A percentile compares a stretch with the other conserved stretches of the same genome.
phyloP scores from a whole-genome alignment of 2,797 vertebrate species.

The Falco novaeseelandiae region DNA sequence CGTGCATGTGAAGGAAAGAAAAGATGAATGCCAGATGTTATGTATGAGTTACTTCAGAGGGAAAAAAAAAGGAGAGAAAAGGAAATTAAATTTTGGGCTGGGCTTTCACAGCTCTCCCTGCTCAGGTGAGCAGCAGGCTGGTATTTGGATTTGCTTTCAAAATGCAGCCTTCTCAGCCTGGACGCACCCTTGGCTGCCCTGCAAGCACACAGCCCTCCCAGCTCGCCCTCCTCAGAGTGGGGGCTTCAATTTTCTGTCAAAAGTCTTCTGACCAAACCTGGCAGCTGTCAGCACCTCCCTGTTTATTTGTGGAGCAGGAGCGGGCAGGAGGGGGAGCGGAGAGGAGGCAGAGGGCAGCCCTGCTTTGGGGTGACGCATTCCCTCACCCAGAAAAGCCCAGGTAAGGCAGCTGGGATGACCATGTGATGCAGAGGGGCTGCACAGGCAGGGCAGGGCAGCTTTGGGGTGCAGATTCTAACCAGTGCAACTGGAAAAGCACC shows the following conservation, averaged over 20 bases:
- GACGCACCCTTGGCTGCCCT: neutral
- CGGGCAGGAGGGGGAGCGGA: neutral
- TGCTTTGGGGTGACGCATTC: neutral
- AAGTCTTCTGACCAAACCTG: neutral
- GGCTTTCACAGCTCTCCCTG: neutral
- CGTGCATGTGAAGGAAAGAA: neutral
- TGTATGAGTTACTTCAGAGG: neutral
- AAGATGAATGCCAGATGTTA: constrained; percentile 72
- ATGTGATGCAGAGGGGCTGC: neutral
- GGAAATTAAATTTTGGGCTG: constrained; percentile 10
- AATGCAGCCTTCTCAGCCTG: neutral
- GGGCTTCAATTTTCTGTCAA: constrained; percentile 47
- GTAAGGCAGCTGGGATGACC: neutral
- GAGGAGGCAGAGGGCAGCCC: neutral
- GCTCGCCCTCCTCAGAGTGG: neutral
- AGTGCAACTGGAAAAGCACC: neutral
- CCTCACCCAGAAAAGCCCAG: neutral
- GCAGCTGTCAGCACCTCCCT: constrained; percentile 64
- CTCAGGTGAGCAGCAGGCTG: constrained; percentile 26
- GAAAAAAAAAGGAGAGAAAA: neutral
- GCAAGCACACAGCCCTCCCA: neutral
- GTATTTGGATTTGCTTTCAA: neutral
- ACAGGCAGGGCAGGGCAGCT: neutral
- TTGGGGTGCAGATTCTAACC: neutral
- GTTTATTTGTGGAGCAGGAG: constrained; percentile 67